Conservation (phyloP, 2,113 vertebrate genomes). For the Hippocampus guttulatus region DNA sequence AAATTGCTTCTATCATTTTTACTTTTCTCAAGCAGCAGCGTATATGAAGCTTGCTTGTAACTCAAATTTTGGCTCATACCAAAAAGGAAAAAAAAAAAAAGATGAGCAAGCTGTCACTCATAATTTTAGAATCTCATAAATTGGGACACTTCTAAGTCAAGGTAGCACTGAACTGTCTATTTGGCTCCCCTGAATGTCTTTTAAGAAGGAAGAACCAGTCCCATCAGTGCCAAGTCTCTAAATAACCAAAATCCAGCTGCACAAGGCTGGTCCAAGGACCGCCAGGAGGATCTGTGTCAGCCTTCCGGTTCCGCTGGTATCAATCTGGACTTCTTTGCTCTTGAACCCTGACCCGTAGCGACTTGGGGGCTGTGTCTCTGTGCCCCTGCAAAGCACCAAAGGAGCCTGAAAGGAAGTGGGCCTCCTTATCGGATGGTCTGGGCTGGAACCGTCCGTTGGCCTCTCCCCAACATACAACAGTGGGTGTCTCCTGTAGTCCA, state of each 20-base stretch:
- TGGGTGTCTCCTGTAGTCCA: conserved; percentile 66
- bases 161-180: not conserved
- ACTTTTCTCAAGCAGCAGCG: not conserved
- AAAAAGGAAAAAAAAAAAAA: not conserved
- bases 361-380: conserved; percentile 6
- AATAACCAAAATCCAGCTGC: conserved; percentile 41
- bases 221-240: conserved; percentile 36
- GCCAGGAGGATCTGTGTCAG: conserved; percentile 37
- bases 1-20: not conserved
- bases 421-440: conserved; percentile 72
- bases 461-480: conserved; percentile 82
- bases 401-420: conserved; percentile 87
- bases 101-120: not conserved
- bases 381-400: conserved; percentile 74
- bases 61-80: not conserved
- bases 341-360: conserved; percentile 21
- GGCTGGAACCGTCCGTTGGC: conserved; percentile 84
- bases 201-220: conserved; percentile 25
- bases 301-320: conserved; percentile 39
- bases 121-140: not conserved
- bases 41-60: not conserved
- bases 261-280: conserved; percentile 47
- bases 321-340: conserved; percentile 47
- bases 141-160: not conserved
- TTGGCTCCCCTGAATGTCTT: conserved; percentile 35